Percentiles rank a stretch among this genome's conserved stretches.
Conservation (phyloP, 2,113 vertebrate genomes). For the Antigone vipio region DNA sequence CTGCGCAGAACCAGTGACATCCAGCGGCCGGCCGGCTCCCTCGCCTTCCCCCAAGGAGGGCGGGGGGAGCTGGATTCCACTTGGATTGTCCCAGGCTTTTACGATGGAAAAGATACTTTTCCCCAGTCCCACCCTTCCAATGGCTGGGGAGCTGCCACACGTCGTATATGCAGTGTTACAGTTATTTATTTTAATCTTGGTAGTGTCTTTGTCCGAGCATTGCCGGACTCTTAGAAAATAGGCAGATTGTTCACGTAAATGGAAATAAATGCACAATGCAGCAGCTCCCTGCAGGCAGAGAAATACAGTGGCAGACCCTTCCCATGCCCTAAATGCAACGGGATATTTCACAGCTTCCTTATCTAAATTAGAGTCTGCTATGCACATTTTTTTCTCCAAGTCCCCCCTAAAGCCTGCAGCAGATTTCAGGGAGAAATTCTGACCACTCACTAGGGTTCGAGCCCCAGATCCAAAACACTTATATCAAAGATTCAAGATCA, state of each 20-base stretch:
- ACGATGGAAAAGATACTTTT: neutral
- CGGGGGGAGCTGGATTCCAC: neutral
- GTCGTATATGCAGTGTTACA: neutral
- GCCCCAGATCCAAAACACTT: neutral
- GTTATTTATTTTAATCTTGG: neutral
- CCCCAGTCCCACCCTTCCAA: neutral
- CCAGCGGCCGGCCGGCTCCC: neutral
- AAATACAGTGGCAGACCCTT: neutral
- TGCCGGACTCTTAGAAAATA: neutral
- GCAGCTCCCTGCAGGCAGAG: neutral
- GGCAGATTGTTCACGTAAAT: neutral
- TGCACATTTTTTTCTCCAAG: neutral
- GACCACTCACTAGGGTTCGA: neutral
- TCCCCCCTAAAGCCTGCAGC: neutral
- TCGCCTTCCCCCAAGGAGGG: too few relatives aligned
- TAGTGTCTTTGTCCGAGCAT: neutral
- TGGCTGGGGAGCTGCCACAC: neutral
- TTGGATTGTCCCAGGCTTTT: neutral
- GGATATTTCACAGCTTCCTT: neutral
- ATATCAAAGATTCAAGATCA: neutral
- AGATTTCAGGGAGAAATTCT: neutral
- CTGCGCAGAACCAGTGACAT: neutral
- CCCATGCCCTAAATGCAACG: neutral
- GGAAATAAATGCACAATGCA: neutral
- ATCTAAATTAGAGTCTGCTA: neutral